A percentile compares a stretch with the other conserved stretches of the same genome.
These are phyloP conservation scores for Remorina albescens DNA, from an alignment of 2,797 vertebrate genomes.

Conservation along the genomic window DNA sequence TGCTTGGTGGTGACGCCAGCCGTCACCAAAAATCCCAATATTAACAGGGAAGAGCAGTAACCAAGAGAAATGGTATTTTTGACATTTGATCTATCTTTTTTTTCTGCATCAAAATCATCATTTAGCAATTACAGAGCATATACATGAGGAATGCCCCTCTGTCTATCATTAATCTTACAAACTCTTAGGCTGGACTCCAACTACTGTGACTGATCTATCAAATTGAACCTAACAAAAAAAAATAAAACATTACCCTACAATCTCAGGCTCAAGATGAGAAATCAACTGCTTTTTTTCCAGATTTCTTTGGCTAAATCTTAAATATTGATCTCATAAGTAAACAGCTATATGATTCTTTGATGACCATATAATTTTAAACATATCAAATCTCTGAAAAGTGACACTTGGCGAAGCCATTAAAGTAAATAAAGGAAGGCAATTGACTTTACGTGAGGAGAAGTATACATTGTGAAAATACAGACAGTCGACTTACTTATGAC, in stretches of 20 bases:
- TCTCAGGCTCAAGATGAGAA: constrained; percentile 17
- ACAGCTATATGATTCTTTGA: constrained; percentile 30
- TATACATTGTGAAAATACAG: not conserved
- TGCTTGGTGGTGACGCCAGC: constrained; percentile 55
- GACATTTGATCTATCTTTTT: constrained; percentile 59
- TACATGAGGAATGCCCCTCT: constrained; percentile 33
- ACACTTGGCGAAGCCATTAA: constrained; percentile 18
- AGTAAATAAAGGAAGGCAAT: constrained; percentile 41
- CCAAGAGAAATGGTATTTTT: constrained; percentile 52
- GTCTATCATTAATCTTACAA: constrained; percentile 45
- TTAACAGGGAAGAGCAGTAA: constrained; percentile 62
- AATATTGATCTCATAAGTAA: constrained; percentile 44
- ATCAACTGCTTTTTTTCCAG: constrained; percentile 3
- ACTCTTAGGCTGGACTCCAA: constrained; percentile 48
- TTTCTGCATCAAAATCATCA: constrained; percentile 32
- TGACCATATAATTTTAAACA: constrained; percentile 37
- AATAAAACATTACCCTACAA: constrained; percentile 29
- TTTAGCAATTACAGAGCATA: constrained; percentile 47
- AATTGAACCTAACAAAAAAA: constrained; percentile 42
- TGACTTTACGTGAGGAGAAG: constrained; percentile 1
- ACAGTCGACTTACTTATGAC: constrained; percentile 6
- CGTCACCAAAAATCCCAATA: constrained; percentile 51
- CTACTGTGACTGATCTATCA: constrained; percentile 36
- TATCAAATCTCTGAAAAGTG: constrained; percentile 26
- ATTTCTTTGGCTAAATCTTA: constrained; percentile 20